phyloP scores from a whole-genome alignment of 1,140 invertebrate genomes.

The Aphis craccivora region DNA sequence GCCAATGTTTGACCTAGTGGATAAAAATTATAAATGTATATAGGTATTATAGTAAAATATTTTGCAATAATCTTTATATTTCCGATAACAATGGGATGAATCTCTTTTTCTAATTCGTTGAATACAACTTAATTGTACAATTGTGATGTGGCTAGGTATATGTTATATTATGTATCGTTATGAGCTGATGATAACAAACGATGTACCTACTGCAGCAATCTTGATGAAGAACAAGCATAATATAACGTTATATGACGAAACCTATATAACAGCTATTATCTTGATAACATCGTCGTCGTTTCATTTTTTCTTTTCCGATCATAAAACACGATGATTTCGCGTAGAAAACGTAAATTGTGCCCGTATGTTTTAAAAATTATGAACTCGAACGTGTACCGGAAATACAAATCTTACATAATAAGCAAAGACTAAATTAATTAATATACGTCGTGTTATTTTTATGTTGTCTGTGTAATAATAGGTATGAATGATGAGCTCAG shows the following conservation, averaged over 20 bases:
- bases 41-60: background rate
- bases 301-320: background rate
- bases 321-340: background rate
- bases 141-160: background rate
- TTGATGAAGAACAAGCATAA: background rate
- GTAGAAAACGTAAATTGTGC: background rate
- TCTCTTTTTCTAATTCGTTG: background rate
- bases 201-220: background rate
- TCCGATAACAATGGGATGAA: background rate
- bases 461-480: background rate
- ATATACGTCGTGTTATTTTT: background rate
- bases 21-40: background rate
- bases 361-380: background rate
- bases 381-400: background rate
- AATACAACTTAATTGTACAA: background rate
- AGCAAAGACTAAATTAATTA: background rate
- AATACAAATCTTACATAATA: background rate
- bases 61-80: background rate
- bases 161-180: background rate
- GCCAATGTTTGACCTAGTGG: background rate
- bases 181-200: slow-evolving; percentile 4
- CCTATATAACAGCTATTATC: background rate
- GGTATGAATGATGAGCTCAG: background rate
- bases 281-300: background rate
- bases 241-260: background rate